Conservation (phyloP, 1,140 invertebrate species). For the Drosophila ironensis region DNA sequence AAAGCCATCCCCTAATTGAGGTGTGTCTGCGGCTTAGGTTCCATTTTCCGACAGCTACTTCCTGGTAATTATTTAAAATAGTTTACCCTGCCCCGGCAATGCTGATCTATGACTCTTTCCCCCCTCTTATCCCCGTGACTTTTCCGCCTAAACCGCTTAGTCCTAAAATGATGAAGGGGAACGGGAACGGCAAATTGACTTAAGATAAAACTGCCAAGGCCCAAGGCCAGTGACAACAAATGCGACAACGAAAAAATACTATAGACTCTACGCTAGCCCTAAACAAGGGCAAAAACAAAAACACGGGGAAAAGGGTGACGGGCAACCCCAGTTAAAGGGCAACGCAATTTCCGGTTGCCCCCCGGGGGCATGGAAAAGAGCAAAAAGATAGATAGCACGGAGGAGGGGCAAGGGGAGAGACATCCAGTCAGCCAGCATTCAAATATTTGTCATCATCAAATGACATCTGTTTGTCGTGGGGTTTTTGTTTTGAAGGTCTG, state of each 20-base stretch:
- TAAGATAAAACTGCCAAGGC: conserved; percentile 62
- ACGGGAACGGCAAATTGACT: conserved; percentile 64
- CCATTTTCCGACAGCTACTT: conserved; percentile 14
- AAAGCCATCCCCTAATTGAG: conserved; percentile 39
- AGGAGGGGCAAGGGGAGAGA: conserved; percentile 5
- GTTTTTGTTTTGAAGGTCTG: conserved; percentile 45
- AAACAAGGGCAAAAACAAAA: conserved; percentile 19
- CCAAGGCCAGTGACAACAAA: conserved; percentile 31
- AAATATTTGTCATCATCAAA: conserved; percentile 66
- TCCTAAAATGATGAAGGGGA: conserved; percentile 39
- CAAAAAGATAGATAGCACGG: conserved; percentile 32
- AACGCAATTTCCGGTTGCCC: conserved; percentile 67
- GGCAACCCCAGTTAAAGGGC: conserved; percentile 49
- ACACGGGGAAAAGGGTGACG: conserved; percentile 69
- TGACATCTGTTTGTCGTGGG: conserved; percentile 53
- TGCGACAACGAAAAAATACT: too few relatives aligned
- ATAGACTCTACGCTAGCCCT: conserved; percentile 9
- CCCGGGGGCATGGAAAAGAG: neutral
- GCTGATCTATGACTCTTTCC: conserved; percentile 36
- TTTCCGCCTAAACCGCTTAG: conserved; percentile 48
- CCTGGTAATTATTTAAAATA: conserved; percentile 50
- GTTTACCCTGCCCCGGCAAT: conserved; percentile 17
- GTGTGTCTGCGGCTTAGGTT: conserved; percentile 2
- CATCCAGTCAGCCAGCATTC: conserved; percentile 32
- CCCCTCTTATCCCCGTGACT: neutral